phyloP scores from a whole-genome alignment of 92 coral and sea anemone species.

The Phenganax subtilis region DNA sequence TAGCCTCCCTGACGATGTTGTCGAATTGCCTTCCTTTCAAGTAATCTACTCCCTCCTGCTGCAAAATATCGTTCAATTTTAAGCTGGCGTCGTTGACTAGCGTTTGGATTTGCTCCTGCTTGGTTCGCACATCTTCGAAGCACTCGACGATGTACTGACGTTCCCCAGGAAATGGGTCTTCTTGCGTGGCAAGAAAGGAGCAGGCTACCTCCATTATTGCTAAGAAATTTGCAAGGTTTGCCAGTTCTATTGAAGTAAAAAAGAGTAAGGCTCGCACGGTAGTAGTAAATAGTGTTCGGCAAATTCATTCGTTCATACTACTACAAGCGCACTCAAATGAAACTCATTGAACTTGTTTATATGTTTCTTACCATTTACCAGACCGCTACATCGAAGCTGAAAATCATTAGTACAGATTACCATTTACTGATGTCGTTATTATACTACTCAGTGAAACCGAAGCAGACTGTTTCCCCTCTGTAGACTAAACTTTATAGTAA shows the following conservation, averaged over 20 bases:
- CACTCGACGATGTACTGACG: constrained; percentile 9
- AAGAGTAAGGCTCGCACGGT: too few species aligned
- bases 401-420: too few species aligned
- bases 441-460: too few species aligned
- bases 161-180: constrained; percentile 4
- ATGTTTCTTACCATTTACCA: too few species aligned
- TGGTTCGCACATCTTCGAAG: constrained; percentile 1
- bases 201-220: constrained; percentile 3
- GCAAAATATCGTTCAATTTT: neutral
- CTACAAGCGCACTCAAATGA: too few species aligned
- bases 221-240: neutral
- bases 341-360: too few species aligned
- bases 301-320: too few species aligned
- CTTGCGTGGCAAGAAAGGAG: neutral
- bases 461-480: too few species aligned
- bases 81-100: neutral
- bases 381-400: too few species aligned
- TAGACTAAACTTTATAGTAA: too few species aligned
- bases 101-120: neutral
- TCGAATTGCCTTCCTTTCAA: constrained; percentile 19
- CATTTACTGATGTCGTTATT: too few species aligned
- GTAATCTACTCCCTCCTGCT: constrained; percentile 1
- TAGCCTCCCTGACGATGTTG: constrained; percentile 27
- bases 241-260: neutral
- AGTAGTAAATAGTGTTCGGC: too few species aligned